Conservation (phyloP, 2,113 vertebrate genomes). For the Apteryx owenii region DNA sequence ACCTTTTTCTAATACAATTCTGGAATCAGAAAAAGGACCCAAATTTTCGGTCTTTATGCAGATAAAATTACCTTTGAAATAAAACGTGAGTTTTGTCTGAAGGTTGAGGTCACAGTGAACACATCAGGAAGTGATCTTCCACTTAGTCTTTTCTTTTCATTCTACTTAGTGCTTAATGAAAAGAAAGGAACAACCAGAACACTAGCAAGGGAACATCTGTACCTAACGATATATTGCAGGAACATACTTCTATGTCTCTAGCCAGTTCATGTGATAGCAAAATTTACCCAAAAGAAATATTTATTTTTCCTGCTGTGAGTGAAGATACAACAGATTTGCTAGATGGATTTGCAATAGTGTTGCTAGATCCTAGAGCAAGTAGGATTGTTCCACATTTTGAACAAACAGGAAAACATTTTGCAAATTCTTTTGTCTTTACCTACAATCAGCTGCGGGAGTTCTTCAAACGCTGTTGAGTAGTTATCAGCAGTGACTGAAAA, state of each 20-base stretch:
- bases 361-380: background rate
- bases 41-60: background rate
- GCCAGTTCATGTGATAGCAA: background rate
- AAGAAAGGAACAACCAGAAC: background rate
- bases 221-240: background rate
- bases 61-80: background rate
- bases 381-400: too few species aligned
- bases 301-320: background rate
- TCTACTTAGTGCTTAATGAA: background rate
- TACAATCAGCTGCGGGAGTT: background rate
- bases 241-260: background rate
- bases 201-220: background rate
- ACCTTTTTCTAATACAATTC: background rate
- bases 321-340: background rate
- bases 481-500: background rate
- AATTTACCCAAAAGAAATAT: background rate
- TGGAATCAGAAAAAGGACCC: background rate
- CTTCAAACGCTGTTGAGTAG: background rate
- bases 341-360: background rate
- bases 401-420: too few species aligned
- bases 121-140: background rate
- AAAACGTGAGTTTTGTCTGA: background rate
- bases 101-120: background rate
- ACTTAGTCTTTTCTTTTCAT: background rate
- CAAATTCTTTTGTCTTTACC: background rate